Conservation (phyloP, 2,113 vertebrate genomes). For the Petaurus breviceps region DNA sequence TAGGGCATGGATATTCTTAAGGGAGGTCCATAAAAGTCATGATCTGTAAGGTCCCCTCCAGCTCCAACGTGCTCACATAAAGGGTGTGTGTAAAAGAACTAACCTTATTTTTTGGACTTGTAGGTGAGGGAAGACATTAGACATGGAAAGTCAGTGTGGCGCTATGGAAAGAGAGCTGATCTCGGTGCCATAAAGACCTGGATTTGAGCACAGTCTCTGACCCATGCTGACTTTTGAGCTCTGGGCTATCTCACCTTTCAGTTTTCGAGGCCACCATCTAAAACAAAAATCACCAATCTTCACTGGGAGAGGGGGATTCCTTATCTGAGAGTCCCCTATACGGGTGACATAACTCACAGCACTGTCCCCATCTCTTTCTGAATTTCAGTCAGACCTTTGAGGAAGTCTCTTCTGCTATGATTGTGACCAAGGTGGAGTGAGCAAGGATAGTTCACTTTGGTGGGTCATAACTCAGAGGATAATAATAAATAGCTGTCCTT, state of each 20-base stretch:
- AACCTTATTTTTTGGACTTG: not conserved
- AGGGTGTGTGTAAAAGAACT: not conserved
- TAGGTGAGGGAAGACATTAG: not conserved
- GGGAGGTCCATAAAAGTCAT: not conserved
- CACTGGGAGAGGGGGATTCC: not conserved
- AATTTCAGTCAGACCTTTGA: not conserved
- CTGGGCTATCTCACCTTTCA: not conserved
- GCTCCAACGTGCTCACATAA: not conserved
- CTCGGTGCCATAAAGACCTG: not conserved
- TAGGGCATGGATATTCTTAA: not conserved
- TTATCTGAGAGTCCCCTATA: not conserved
- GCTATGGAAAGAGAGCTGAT: not conserved
- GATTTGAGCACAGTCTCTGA: not conserved
- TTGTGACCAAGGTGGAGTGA: not conserved
- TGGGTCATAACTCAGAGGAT: not conserved
- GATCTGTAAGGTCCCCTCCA: not conserved
- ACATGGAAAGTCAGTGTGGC: not conserved
- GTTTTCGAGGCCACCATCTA: not conserved
- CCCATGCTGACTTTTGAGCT: too few species aligned
- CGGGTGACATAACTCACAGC: too few species aligned
- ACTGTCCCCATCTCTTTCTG: not conserved
- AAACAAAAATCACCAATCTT: not conserved
- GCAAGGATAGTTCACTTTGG: not conserved
- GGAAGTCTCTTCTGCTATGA: not conserved
- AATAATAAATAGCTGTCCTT: not conserved